A percentile compares a stretch with the other conserved stretches of the same genome.
phyloP scores from a whole-genome alignment of 2,888 invertebrate genomes.

The Torymus tubicola region DNA sequence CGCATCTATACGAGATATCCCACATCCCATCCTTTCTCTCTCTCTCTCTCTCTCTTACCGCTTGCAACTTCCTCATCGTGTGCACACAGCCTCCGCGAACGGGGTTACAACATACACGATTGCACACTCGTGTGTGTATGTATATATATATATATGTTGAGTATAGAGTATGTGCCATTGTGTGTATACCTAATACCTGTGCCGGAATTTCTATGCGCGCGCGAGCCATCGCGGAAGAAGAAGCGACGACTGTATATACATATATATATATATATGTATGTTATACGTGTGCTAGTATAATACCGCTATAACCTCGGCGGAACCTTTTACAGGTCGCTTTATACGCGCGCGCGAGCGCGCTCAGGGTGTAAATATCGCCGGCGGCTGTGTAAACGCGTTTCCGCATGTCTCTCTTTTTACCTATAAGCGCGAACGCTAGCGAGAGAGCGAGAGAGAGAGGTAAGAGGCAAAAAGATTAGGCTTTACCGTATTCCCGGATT shows the following conservation, averaged over 20 bases:
- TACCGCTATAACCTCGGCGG: background rate
- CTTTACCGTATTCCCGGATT: too few species aligned
- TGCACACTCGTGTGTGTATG: too few species aligned
- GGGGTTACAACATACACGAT: too few species aligned
- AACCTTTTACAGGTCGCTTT: slow-evolving; percentile 30
- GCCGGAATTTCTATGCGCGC: too few species aligned
- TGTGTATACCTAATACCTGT: background rate
- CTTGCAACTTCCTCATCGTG: too few species aligned
- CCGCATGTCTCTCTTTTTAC: slow-evolving; percentile 17
- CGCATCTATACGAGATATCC: too few species aligned
- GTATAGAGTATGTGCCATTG: background rate
- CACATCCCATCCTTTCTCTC: too few species aligned
- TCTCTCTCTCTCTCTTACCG: too few species aligned
- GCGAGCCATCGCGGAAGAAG: background rate
- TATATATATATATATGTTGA: background rate
- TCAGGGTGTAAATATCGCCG: slow-evolving; percentile 39
- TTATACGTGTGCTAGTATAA: slow-evolving; percentile 15
- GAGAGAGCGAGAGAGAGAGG: background rate
- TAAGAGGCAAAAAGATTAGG: background rate
- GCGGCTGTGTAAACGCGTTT: slow-evolving; percentile 31
- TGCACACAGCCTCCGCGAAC: too few species aligned
- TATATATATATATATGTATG: too few species aligned
- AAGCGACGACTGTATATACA: background rate
- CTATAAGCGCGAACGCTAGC: background rate
- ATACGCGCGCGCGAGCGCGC: background rate